phyloP scores from a whole-genome alignment of 2,113 vertebrate species.

The Atrichornis clamosus region DNA sequence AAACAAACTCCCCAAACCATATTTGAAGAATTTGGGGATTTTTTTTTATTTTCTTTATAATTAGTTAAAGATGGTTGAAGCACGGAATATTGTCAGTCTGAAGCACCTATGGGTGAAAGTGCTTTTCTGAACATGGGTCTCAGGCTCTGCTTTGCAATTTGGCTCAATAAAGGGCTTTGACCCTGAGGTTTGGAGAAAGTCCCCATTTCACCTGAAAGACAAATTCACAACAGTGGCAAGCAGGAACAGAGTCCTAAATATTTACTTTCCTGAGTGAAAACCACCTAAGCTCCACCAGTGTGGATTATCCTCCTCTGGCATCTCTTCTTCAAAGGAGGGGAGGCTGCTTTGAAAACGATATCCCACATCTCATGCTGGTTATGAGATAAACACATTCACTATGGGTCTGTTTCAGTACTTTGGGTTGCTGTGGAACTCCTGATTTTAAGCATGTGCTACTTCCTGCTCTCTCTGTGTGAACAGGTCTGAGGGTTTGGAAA shows the following conservation, averaged over 20 bases:
- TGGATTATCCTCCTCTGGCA: not conserved
- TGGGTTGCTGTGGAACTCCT: not conserved
- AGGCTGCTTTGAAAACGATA: slow-evolving; percentile 3
- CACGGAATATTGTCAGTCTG: not conserved
- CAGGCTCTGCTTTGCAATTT: not conserved
- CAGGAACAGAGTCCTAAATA: not conserved
- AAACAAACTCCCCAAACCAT: not conserved
- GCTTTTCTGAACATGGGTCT: not conserved
- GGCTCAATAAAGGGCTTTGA: not conserved
- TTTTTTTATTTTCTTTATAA: not conserved
- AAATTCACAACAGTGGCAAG: not conserved
- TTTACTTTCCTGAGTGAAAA: not conserved
- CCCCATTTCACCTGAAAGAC: not conserved
- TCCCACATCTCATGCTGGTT: not conserved
- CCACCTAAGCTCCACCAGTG: not conserved
- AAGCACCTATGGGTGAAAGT: not conserved
- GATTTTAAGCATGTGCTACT: not conserved
- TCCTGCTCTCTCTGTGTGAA: not conserved
- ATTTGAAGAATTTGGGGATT: not conserved
- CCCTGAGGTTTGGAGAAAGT: not conserved
- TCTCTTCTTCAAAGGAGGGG: not conserved
- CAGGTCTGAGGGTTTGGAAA: not conserved
- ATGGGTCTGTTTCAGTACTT: not conserved
- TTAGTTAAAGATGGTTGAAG: not conserved
- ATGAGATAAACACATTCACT: not conserved